Base-by-base conservation (phyloP, 2,113 vertebrate species). In the Eublepharis macularius region DNA sequence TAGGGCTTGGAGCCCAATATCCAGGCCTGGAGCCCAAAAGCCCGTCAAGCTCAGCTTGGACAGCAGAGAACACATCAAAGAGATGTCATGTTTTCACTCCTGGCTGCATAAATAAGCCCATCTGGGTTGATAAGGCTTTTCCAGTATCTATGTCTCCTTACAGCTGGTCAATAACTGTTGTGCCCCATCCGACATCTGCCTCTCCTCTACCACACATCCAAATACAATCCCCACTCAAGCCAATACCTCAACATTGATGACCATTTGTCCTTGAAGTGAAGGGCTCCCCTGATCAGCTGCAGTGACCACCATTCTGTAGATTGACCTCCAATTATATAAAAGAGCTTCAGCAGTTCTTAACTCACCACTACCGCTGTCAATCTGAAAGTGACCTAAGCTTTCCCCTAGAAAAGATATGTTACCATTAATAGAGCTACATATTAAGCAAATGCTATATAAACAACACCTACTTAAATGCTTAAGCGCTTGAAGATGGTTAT, bases 241-340 rank as follows among this genome's bases (percentile, higher is more conserved):
- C 72, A 80, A 21, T 94, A 99, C 98, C 98, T 98, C 97, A 21
- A 99, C 91, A 80, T 96, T 95, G 91, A 99, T 57, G 81, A 96
- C 24, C 32, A 95, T 94, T 0, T 92, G 92, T 78, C 96, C 97
- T 90, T 98, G 95, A 77, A 97, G 96, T 0, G 97, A 91, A 41
- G 95, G 78, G 3, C 82, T 60, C 6, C 98, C 98, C 8, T 94
- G 93, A 92, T 99, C 98, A n/a, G 72, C 95, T 84, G 98, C 98
- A 3, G 90, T 94, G 21, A 98, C 92, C 2, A 41, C 92, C 43
- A 99, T 72, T 49, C 87, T 96, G 88, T 98, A 98, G 86, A 82
- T 93, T 2, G 94, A 79, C 82, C 91, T 90, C 14, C 93, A 76
- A 65, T 91, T 91, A 57, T 94, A 86, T 4, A 89, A 95, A 63